Evolutionary conservation across 2,113 vertebrate genomes (phyloP).

Genomic region (Pterocles gutturalis): DNA sequence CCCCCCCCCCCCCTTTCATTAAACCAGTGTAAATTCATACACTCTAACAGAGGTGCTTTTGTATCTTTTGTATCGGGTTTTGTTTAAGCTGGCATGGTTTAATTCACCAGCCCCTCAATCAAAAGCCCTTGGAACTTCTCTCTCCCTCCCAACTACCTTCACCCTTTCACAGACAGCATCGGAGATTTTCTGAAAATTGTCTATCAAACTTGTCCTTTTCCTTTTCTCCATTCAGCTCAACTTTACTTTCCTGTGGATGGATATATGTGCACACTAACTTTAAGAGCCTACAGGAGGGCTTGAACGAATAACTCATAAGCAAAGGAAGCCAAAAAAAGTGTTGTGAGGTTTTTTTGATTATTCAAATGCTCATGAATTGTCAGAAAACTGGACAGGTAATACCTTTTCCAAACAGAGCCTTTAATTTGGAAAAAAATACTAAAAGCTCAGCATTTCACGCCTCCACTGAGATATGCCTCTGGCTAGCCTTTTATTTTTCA

Average conservation of each 20-base stretch:
- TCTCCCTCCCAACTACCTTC: not conserved
- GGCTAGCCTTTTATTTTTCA: constrained; percentile 64
- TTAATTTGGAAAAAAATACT: constrained; percentile 62
- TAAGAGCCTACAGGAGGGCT: not conserved
- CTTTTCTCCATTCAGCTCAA: not conserved
- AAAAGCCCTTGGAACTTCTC: not conserved
- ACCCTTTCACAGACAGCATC: not conserved
- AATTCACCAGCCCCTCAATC: not conserved
- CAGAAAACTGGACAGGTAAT: constrained; percentile 57
- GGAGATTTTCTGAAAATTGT: not conserved
- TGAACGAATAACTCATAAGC: not conserved
- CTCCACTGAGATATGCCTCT: constrained; percentile 49
- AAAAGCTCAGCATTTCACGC: constrained; percentile 59
- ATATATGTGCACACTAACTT: not conserved
- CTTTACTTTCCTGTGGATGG: not conserved
- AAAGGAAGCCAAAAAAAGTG: not conserved
- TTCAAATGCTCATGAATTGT: not conserved
- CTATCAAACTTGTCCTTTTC: not conserved
- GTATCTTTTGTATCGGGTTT: not conserved
- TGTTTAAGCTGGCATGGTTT: not conserved
- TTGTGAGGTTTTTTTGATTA: not conserved
- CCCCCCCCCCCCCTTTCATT: not conserved
- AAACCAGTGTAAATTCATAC: not conserved
- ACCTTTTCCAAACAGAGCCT: constrained; percentile 41
- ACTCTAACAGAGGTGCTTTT: constrained; percentile 4